Conservation (phyloP, 1,140 invertebrate genomes). For the Asbolus verrucosus region DNA sequence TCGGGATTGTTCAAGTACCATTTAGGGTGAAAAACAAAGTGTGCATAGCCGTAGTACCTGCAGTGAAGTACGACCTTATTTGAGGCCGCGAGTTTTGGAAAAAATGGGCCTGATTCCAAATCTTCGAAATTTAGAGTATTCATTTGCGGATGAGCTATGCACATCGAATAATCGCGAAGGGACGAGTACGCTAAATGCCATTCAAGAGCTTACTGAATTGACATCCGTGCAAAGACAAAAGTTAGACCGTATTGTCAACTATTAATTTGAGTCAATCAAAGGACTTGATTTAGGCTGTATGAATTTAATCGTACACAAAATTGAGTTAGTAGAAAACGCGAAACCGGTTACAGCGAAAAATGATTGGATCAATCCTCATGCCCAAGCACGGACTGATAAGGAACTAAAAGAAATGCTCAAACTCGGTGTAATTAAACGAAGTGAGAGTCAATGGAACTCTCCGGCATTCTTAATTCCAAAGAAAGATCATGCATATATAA, state of each 20-base stretch:
- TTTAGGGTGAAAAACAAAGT: too few relatives aligned
- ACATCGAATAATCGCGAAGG: too few relatives aligned
- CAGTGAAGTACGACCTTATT: too few relatives aligned
- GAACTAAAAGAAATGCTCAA: background rate
- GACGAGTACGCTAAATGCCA: too few relatives aligned
- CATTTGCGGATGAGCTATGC: too few relatives aligned
- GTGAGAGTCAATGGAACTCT: background rate
- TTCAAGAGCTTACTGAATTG: too few relatives aligned
- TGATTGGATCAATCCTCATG: constrained; percentile 48
- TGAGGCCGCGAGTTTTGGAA: too few relatives aligned
- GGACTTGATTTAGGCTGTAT: constrained; percentile 3
- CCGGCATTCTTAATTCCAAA: constrained; percentile 52
- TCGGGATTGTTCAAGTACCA: too few relatives aligned
- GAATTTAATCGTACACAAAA: background rate
- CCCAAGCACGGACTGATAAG: constrained; percentile 45
- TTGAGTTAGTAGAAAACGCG: background rate
- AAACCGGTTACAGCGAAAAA: constrained; percentile 52
- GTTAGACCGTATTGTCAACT: background rate
- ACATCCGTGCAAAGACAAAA: too few relatives aligned
- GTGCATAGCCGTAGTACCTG: too few relatives aligned
- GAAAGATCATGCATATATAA: constrained; percentile 24
- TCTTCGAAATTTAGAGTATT: too few relatives aligned
- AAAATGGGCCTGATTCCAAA: too few relatives aligned
- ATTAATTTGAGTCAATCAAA: background rate
- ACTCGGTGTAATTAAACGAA: background rate